phyloP scores from a whole-genome alignment of 2,888 invertebrate species.

The Drosophila ezoana region DNA sequence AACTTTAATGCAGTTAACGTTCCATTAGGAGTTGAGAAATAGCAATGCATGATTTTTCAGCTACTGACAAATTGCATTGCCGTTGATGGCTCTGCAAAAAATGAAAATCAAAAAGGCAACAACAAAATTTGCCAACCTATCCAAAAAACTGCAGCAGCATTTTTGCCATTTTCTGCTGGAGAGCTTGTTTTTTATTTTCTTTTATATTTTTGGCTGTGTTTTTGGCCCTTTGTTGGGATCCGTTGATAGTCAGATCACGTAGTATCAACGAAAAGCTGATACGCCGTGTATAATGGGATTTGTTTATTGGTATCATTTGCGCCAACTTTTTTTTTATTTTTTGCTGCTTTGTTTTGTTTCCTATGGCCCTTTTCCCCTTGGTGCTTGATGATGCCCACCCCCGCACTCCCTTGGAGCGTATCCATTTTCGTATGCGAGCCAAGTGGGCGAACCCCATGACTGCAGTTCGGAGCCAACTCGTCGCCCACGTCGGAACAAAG shows the following conservation, averaged over 20 bases:
- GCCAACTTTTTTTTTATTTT: slow-evolving; percentile 48
- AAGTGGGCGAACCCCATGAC: slow-evolving; percentile 22
- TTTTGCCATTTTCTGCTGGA: slow-evolving; percentile 15
- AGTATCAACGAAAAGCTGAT: slow-evolving; percentile 83
- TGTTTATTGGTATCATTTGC: slow-evolving; percentile 84
- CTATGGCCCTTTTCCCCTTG: slow-evolving; percentile 8
- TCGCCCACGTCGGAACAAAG: slow-evolving; percentile 42
- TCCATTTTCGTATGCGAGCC: slow-evolving; percentile 32
- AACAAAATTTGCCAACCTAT: not conserved
- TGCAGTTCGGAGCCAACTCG: slow-evolving; percentile 30
- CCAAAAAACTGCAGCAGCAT: not conserved
- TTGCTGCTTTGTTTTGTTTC: slow-evolving; percentile 1
- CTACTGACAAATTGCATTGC: slow-evolving; percentile 31
- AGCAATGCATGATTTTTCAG: slow-evolving; percentile 8
- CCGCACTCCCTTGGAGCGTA: slow-evolving; percentile 4
- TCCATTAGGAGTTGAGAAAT: slow-evolving; percentile 1
- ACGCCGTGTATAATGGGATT: slow-evolving; percentile 84
- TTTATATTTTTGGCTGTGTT: slow-evolving; percentile 2
- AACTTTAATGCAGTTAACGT: not conserved
- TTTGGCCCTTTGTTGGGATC: slow-evolving; percentile 25
- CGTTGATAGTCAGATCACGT: slow-evolving; percentile 82
- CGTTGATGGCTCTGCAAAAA: slow-evolving; percentile 5
- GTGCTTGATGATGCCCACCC: not conserved
- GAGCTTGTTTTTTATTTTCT: not conserved
- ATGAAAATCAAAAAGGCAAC: slow-evolving; percentile 17